Evolutionary conservation across 2,888 invertebrate species (phyloP), one percentile per base, ranked within the genome.

Genomic region (Calameuta pallipes): DNA sequence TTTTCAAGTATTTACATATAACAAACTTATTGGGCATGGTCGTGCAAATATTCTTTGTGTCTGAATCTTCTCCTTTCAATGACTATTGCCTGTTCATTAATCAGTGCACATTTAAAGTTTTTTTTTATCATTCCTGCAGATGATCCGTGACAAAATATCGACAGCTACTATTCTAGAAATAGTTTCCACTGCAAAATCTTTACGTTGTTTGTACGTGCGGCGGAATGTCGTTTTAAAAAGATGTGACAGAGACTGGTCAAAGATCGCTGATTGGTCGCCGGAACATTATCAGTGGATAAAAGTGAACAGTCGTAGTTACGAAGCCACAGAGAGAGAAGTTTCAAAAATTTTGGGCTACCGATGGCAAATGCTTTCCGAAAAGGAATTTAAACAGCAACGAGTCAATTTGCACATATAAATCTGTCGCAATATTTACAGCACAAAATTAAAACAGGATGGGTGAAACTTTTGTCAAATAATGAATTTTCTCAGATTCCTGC

Each of bases 61-160:
- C 56, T 56, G 23, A 56, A 56, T 56, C 2, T 56, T 56, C 2
- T 56, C 23, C 13, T 36, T 36, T 56, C 6, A 56, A 56, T 31
- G 73, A n/a, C 11, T 35, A 11, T 11, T 13, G n/a, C n/a, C 12
- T 73, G 4, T 69, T 30, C 33, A 31, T 11, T 68, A 30, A 23
- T 78, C 35, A 78, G 69, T 75, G 13, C 30, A 12, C 30, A 83
- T 83, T 33, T 56, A 56, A 23, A 56, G 2, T 23, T 15, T 70
- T 12, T n/a, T 35, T 77, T 76, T 76, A 41, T 78, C 37, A 23
- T 76, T 83, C 74, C 74, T 74, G 13, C 87, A 96, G 96, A 92
- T 95, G 83, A 92, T 96, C 36, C 94, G 96, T 11, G 96, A 97
- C 89, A 93, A 95, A 85, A 93, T 97, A 79, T 97, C 97, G 6